Percentiles rank a stretch among this genome's conserved stretches.
phyloP scores from a whole-genome alignment of 2,113 vertebrate genomes.

The Macaca fascicularis region DNA sequence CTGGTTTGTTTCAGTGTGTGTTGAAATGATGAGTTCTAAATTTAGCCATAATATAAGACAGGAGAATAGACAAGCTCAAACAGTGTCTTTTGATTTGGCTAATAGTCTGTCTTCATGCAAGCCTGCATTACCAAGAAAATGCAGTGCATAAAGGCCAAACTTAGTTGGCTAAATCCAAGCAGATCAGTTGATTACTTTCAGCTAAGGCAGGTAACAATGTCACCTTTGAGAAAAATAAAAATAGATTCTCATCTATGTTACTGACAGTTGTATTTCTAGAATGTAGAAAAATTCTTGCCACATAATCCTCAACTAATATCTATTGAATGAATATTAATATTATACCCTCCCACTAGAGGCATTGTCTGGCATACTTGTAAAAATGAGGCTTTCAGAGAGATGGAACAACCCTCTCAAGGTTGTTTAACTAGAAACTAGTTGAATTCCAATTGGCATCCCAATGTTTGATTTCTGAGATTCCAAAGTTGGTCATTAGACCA shows the following conservation, averaged over 20 bases:
- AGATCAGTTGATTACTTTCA: neutral
- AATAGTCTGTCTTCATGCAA: neutral
- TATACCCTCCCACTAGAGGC: neutral
- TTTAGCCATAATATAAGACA: neutral
- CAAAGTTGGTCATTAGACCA: neutral
- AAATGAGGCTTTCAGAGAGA: neutral
- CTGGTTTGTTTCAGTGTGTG: neutral
- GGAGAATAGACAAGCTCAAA: neutral
- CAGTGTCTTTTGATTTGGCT: neutral
- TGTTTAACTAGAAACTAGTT: neutral
- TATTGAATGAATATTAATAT: neutral
- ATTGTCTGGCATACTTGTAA: neutral
- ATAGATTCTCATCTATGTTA: conserved; percentile 13
- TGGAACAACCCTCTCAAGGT: neutral
- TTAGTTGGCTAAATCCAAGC: neutral
- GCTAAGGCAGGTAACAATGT: neutral
- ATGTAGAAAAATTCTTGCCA: neutral
- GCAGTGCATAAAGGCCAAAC: neutral
- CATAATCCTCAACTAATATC: neutral
- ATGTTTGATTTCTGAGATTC: neutral
- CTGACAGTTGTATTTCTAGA: neutral
- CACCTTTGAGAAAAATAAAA: neutral
- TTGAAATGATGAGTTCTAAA: neutral
- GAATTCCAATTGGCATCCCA: neutral
- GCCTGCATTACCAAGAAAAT: neutral